phyloP scores from a whole-genome alignment of 2,888 invertebrate species.

The Dasysyrphus tricinctus region DNA sequence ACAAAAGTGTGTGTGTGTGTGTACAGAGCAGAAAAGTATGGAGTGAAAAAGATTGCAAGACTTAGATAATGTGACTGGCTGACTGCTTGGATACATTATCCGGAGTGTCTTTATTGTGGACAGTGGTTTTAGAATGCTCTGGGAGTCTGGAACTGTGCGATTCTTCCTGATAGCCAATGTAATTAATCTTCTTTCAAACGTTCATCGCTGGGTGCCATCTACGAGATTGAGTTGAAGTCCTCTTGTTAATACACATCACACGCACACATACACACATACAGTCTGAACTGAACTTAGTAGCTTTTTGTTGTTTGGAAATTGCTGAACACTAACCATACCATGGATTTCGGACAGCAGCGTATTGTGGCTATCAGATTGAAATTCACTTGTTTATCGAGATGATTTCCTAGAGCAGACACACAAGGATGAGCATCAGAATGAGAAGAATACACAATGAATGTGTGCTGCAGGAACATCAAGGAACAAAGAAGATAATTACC shows the following conservation, averaged over 20 bases:
- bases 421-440: background rate
- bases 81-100: conserved; percentile 26
- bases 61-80: conserved; percentile 29
- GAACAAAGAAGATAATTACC: conserved; percentile 46
- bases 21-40: background rate
- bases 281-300: background rate
- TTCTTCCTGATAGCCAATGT: conserved; percentile 37
- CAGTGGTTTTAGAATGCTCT: conserved; percentile 19
- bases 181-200: conserved; percentile 50
- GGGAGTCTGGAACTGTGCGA: background rate
- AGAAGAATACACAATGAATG: conserved; percentile 21
- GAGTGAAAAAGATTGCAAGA: conserved; percentile 27
- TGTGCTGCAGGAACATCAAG: background rate
- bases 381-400: conserved; percentile 55
- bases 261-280: background rate
- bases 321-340: conserved; percentile 18
- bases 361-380: conserved; percentile 49
- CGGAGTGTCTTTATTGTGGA: conserved; percentile 36
- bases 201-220: conserved; percentile 17
- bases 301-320: conserved; percentile 41
- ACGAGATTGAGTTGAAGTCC: conserved; percentile 2
- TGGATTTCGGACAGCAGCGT: conserved; percentile 19
- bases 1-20: too few species aligned
- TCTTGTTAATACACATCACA: background rate
- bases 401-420: conserved; percentile 25